phyloP scores from a whole-genome alignment of 1,140 invertebrate genomes.

The Drusus annulatus region DNA sequence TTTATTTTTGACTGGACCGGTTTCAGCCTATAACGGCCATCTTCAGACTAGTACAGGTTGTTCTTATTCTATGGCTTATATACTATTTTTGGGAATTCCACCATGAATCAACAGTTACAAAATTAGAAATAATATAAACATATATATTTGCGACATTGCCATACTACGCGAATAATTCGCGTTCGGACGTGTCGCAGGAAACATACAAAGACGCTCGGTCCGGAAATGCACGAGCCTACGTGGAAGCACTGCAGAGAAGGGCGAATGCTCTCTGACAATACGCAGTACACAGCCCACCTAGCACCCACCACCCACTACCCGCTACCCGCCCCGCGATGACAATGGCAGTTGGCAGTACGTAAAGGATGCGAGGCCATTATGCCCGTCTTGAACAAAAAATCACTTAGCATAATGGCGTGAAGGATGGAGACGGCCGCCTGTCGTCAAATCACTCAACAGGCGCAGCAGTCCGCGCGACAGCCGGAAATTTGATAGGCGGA shows the following conservation, averaged over 20 bases:
- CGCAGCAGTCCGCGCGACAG: not conserved
- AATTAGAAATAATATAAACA: too few relatives aligned
- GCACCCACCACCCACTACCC: not conserved
- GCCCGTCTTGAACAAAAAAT: slow-evolving; percentile 6
- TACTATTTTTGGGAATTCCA: too few relatives aligned
- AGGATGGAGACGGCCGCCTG: not conserved
- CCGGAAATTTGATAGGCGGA: slow-evolving; percentile 3
- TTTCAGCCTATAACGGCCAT: too few relatives aligned
- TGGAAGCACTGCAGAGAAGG: not conserved
- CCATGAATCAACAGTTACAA: too few relatives aligned
- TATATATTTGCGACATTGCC: too few relatives aligned
- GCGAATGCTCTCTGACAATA: slow-evolving; percentile 14
- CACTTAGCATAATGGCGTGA: not conserved
- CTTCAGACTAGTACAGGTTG: too few relatives aligned
- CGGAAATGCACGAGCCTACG: slow-evolving; percentile 6
- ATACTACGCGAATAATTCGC: too few relatives aligned
- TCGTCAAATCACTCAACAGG: not conserved
- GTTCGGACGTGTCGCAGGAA: not conserved
- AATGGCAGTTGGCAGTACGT: not conserved
- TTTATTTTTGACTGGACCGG: too few relatives aligned
- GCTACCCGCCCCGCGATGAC: too few relatives aligned
- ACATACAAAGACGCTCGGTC: not conserved
- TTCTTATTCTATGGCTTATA: too few relatives aligned
- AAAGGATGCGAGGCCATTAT: slow-evolving; percentile 26
- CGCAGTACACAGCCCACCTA: not conserved